Base-by-base conservation (phyloP, 2,797 vertebrate species). In the Cyclura pinguis region DNA sequence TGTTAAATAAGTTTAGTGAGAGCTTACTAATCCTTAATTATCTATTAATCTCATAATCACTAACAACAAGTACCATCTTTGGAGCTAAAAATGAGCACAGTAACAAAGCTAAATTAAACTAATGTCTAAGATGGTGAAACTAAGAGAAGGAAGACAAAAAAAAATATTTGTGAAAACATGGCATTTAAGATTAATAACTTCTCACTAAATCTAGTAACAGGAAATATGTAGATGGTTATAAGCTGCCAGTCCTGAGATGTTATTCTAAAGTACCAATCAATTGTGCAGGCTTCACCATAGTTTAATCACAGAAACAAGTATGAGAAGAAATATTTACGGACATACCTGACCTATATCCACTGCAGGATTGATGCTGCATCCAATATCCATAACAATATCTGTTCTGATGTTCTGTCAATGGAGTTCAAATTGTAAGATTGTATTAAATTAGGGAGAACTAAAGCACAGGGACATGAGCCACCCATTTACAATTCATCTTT, bases 301-400 rank as follows among this genome's bases (percentile, higher is more conserved):
- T 57, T 80, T 80, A 72, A 55, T 13, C 20, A 81, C 12, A 55
- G 69, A 77, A 81, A 86, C 10, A 83, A 89, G 92, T 0, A 90
- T 80, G 62, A 77, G 24, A 90, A 22, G 16, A 86, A 85, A 69
- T 76, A 47, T n/a, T 87, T 86, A 73, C 0, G 16, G 52, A 96
- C 96, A 0, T 96, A 97, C 97, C 96, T 98, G 97, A 85, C 97
- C 97, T 91, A 97, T 94, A 93, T 97, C 97, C 90, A 97, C 90
- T 85, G 97, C 97, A 85, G 97, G 97, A 84, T 97, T 98, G 94
- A 98, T 96, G 86, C 97, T 98, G 93, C 13, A 67, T 89, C 97
- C 97, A 77, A 95, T 1, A 4, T 98, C 97, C 96, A 97, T 97
- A 91, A 97, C 96, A 57, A 98, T 97, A 88, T 97, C 96, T 80